Conservation (phyloP, 2,113 vertebrate species). For the Gila orcuttii region DNA sequence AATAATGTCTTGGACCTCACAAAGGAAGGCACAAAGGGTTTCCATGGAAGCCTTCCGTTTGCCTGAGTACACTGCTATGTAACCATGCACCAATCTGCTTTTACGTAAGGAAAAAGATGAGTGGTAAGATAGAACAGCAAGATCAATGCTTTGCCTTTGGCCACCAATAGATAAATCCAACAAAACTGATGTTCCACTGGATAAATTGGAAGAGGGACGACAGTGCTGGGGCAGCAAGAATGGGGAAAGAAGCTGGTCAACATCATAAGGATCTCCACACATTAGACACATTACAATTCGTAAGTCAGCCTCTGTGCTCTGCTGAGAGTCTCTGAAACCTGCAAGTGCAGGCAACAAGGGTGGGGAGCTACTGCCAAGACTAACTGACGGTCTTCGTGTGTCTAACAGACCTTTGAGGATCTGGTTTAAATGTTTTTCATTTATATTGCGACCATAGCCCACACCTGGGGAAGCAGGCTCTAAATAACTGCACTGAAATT, state of each 20-base stretch:
- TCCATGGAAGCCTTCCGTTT: slow-evolving; percentile 89
- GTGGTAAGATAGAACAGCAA: slow-evolving; percentile 91
- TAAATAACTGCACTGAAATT: slow-evolving; percentile 87
- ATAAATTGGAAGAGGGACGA: slow-evolving; percentile 76
- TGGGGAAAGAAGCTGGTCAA: slow-evolving; percentile 88
- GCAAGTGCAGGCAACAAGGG: slow-evolving; percentile 73
- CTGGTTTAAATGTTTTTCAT: slow-evolving; percentile 90
- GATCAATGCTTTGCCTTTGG: slow-evolving; percentile 84
- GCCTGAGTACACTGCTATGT: slow-evolving; percentile 92
- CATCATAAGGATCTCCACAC: slow-evolving; percentile 88
- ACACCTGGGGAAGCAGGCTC: slow-evolving; percentile 88
- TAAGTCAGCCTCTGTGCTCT: slow-evolving; percentile 81
- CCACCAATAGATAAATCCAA: slow-evolving; percentile 84
- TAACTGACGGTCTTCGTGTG: slow-evolving; percentile 74
- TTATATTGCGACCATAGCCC: slow-evolving; percentile 88
- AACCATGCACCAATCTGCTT: slow-evolving; percentile 90
- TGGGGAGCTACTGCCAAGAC: slow-evolving; percentile 76
- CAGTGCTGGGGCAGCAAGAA: slow-evolving; percentile 85
- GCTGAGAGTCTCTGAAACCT: slow-evolving; percentile 81
- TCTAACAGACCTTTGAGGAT: slow-evolving; percentile 88
- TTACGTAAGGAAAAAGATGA: slow-evolving; percentile 89
- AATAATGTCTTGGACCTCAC: slow-evolving; percentile 95
- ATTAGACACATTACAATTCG: slow-evolving; percentile 92
- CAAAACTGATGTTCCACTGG: slow-evolving; percentile 81
- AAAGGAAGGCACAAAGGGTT: slow-evolving; percentile 91